Evolutionary conservation across 2,888 invertebrate species (phyloP), one percentile per base, ranked within the genome.

Genomic region (Noctua janthina): DNA sequence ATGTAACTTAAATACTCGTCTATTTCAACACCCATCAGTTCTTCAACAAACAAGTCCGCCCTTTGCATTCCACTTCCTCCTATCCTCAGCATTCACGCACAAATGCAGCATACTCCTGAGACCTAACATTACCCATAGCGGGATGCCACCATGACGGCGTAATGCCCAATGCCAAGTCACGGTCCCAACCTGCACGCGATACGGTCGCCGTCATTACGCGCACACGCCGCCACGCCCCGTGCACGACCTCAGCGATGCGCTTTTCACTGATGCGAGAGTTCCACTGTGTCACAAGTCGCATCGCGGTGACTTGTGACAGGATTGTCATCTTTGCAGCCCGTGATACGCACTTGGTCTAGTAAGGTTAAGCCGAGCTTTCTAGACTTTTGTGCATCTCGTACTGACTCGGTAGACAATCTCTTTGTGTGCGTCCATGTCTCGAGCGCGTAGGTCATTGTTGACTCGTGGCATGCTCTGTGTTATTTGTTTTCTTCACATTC

Each of bases 81-180:
- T 35, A 8, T 54, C 13, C 29, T 5, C 8, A 76, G 23, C 46
- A 69, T 71, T n/a, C 17, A 54, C 51, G 72, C 67, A 77, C 54
- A 49, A 71, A 49, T 72, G 29, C 51, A 46, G 43, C 70, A 20
- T 71, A 1, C 35, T 49, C 23, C n/a, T 71, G 56, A 72, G 43
- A 82, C 78, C 78, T 75, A 73, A 56, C 49, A 80, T 85, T 85
- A 80, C 20, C 49, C 20, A 13, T n/a, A 71, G 78, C 68, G 72
- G 64, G 35, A 75, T 72, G 66, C 39, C 74, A 13, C n/a, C n/a
- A 8, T 46, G 68, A 17, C 76, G 15, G 64, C 68, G 78, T 78
- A 87, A 88, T 81, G 64, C 29, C 72, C 83, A 80, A 83, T 89
- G 29, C 29, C 29, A 87, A 85, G 86, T 82, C 88, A 87, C 82